phyloP scores from a whole-genome alignment of 2,888 invertebrate genomes.

The Aphodius granarius region DNA sequence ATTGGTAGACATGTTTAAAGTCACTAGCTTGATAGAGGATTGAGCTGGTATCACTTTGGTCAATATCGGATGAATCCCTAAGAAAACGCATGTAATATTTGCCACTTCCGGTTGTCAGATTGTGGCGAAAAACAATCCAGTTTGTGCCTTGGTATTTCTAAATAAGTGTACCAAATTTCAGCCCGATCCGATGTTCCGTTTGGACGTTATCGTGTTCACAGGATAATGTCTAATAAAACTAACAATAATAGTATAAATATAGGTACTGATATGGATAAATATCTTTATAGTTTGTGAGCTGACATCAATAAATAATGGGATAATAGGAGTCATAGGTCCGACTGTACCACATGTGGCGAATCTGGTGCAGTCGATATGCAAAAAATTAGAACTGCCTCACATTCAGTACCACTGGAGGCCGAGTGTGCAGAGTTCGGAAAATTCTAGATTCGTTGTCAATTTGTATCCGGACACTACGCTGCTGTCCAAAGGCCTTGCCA shows the following conservation, averaged over 20 bases:
- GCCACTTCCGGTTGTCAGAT: too few species aligned
- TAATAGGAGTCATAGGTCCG: slow-evolving; percentile 85
- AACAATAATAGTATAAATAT: not conserved
- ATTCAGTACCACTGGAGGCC: slow-evolving; percentile 75
- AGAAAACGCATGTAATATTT: too few species aligned
- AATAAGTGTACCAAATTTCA: too few species aligned
- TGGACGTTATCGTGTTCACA: too few species aligned
- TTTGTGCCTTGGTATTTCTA: too few species aligned
- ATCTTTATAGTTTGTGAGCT: slow-evolving; percentile 35
- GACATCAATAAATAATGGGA: slow-evolving; percentile 55
- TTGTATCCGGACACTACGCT: slow-evolving; percentile 70
- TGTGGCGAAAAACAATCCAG: too few species aligned
- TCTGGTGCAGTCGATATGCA: slow-evolving; percentile 82
- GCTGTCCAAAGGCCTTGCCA: slow-evolving; percentile 67
- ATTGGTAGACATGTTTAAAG: too few species aligned
- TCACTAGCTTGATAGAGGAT: too few species aligned
- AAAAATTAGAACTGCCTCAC: slow-evolving; percentile 84
- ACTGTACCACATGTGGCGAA: slow-evolving; percentile 64
- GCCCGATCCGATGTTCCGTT: too few species aligned
- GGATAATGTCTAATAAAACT: not conserved
- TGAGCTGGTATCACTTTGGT: too few species aligned
- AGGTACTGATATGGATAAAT: not conserved
- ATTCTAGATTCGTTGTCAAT: slow-evolving; percentile 56
- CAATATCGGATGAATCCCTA: too few species aligned
- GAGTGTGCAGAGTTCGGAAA: slow-evolving; percentile 53